Evolutionary conservation across 2,113 vertebrate species (phyloP).

Genomic region (Psophia crepitans): DNA sequence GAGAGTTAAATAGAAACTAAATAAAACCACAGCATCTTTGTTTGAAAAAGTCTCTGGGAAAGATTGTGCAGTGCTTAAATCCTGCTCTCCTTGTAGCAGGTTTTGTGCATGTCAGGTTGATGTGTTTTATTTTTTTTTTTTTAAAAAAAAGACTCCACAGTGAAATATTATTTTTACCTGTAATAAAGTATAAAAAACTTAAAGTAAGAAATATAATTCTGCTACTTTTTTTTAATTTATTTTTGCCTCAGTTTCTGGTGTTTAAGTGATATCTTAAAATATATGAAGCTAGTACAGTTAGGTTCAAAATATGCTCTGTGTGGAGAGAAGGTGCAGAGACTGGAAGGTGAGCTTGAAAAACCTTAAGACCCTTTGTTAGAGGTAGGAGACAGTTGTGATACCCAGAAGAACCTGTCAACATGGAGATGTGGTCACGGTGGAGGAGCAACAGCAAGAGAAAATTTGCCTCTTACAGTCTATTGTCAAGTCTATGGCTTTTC

Average conservation of each 20-base stretch:
- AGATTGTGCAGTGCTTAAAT: slow-evolving; percentile 41
- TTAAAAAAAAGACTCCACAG: neutral
- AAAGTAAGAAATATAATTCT: neutral
- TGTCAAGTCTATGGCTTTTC: neutral
- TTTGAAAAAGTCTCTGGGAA: slow-evolving; percentile 41
- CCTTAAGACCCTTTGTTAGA: neutral
- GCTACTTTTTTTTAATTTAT: neutral
- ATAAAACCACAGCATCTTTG: slow-evolving; percentile 45
- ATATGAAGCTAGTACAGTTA: neutral
- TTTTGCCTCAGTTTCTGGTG: neutral
- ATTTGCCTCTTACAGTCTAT: neutral
- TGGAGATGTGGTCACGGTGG: neutral
- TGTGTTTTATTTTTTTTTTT: neutral
- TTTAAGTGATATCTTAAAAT: neutral
- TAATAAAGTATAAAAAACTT: neutral
- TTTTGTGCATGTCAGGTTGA: slow-evolving; percentile 5
- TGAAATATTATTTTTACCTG: neutral
- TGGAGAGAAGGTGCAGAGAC: neutral
- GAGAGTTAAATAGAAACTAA: slow-evolving; percentile 56
- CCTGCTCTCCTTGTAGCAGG: neutral
- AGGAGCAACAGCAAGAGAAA: neutral
- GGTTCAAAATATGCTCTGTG: neutral
- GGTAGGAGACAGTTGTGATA: neutral
- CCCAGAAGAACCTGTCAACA: neutral
- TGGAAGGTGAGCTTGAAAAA: neutral